Evolutionary conservation across 2,113 vertebrate genomes (phyloP), one percentile per base, ranked within the genome.

Genomic region (Bubalus kerabau): DNA sequence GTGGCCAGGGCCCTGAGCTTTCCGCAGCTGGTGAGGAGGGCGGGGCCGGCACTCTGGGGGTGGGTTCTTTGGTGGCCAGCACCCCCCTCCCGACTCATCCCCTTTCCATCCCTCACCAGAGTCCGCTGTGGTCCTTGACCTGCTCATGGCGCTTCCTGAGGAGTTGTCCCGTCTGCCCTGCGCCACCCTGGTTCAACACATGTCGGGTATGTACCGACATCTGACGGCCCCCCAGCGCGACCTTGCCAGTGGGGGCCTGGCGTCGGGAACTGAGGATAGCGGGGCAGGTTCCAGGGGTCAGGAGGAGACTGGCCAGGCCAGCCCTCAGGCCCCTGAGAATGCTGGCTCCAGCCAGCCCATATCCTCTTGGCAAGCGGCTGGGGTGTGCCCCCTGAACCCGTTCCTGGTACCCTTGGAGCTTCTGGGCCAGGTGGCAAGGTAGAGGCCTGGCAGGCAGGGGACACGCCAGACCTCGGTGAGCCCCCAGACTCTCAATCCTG

Each of bases 351-450:
- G 21, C 3, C 26, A 87, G 36, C 76, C 23, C 1, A 86, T 19
- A 71, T 36, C 91, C 0, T 6, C 83, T 64, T 98, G 98, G 98
- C 97, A 93, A 24, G 88, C 84, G 10, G 62, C 97, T 15, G 98
- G 98, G 4, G 30, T 98, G 87, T 99, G 98, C 36, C 98, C 98
- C 32, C 48, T 98, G 76, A 99, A 99, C 67, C 98, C 98, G 0
- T 98, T 98, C 80, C 74, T 98, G 78, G 93, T 99, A 52, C 98
- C 98, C 14, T 90, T 99, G 87, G 97, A 98, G 60, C 97, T 99
- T 32, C 64, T 99, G 40, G 52, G 94, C 60, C 93, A 26, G 88
- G 94, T 3, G 1, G 50, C 99, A 86, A 98, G 98, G 0, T 84
- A 59, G 93, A 56, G 46, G 17, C n/a, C 19, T 1, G 3, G 64